phyloP scores from a whole-genome alignment of 1,140 invertebrate species.

The Drosophila kepulauana region DNA sequence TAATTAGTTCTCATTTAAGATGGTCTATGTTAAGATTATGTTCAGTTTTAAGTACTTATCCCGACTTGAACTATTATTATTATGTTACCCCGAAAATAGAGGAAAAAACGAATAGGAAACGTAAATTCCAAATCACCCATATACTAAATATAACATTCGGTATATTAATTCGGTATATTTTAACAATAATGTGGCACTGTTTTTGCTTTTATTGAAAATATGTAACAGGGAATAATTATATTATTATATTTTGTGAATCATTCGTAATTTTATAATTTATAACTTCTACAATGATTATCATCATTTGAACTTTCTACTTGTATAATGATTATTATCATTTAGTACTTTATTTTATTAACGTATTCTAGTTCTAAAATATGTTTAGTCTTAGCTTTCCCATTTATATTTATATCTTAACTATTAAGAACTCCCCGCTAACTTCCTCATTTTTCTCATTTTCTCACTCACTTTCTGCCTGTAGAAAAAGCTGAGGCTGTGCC shows the following conservation, averaged over 20 bases:
- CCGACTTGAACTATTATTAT: too few relatives aligned
- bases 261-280: neutral
- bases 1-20: neutral
- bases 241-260: neutral
- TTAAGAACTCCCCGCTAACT: too few relatives aligned
- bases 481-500: conserved; percentile 69
- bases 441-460: neutral
- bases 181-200: too few relatives aligned
- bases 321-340: neutral
- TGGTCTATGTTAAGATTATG: neutral
- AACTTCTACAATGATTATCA: neutral
- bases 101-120: too few relatives aligned
- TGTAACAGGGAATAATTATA: too few relatives aligned
- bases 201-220: too few relatives aligned
- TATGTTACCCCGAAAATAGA: too few relatives aligned
- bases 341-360: neutral
- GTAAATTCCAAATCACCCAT: too few relatives aligned
- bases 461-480: conserved; percentile 15
- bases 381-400: neutral
- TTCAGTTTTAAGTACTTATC: neutral
- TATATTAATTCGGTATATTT: too few relatives aligned
- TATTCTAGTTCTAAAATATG: neutral
- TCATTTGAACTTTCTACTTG: neutral
- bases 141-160: too few relatives aligned
- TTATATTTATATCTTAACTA: too few relatives aligned